Evolutionary conservation across 2,888 invertebrate species (phyloP).

Genomic region (Stramonita haemastoma): DNA sequence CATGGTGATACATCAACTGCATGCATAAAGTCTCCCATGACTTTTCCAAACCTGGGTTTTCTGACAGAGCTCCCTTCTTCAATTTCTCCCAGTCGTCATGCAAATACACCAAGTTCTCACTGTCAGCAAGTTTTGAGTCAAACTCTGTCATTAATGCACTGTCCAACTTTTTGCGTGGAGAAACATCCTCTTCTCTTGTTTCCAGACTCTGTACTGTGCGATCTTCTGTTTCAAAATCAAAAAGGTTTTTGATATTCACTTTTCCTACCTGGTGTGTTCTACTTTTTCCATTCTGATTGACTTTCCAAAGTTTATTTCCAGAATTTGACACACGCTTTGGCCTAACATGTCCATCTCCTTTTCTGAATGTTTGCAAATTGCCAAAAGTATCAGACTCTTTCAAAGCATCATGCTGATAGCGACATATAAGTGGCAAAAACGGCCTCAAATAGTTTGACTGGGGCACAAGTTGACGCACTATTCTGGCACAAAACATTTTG

Average conservation of each 20-base stretch:
- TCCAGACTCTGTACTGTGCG: neutral
- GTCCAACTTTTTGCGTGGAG: neutral
- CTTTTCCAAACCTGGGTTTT: constrained; percentile 39
- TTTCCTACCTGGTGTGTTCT: neutral
- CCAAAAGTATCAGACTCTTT: neutral
- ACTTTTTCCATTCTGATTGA: neutral
- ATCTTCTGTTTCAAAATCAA: neutral
- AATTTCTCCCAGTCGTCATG: constrained; percentile 43
- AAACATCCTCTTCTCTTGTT: neutral
- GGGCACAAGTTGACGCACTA: neutral
- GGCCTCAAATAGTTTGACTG: neutral
- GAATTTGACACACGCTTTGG: neutral
- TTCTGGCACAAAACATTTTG: neutral
- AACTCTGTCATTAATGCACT: constrained; percentile 25
- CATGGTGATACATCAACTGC: constrained; percentile 37
- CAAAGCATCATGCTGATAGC: neutral
- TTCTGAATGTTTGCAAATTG: neutral
- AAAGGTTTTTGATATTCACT: constrained; percentile 14
- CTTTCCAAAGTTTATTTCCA: neutral
- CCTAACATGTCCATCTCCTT: neutral
- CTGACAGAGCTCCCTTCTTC: constrained; percentile 28
- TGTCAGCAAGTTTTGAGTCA: neutral
- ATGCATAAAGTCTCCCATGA: constrained; percentile 43
- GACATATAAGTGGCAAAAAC: neutral
- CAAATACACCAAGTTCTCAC: neutral